These are phyloP conservation scores for Indri indri DNA, from an alignment of 2,113 vertebrate genomes.

Conservation along the genomic window DNA sequence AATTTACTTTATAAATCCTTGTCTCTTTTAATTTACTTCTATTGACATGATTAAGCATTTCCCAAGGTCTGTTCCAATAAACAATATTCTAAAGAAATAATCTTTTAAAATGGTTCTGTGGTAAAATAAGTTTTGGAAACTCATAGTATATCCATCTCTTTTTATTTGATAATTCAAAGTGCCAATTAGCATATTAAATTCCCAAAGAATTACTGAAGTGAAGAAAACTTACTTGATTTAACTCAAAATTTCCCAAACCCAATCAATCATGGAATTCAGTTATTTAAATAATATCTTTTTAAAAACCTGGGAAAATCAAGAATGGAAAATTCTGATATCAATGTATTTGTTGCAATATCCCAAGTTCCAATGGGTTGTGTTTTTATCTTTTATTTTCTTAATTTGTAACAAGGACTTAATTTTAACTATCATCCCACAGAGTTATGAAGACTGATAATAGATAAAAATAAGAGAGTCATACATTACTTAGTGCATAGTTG, in stretches of 20 bases:
- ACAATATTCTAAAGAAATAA: background rate
- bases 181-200: background rate
- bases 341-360: background rate
- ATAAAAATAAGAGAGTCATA: background rate
- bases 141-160: background rate
- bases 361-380: background rate
- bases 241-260: background rate
- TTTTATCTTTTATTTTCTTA: background rate
- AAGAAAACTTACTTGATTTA: background rate
- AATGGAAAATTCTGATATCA: background rate
- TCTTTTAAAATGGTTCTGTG: background rate
- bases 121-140: background rate
- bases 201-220: background rate
- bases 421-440: background rate
- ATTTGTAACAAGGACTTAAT: background rate
- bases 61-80: background rate
- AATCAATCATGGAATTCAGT: background rate
- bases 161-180: background rate
- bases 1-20: background rate
- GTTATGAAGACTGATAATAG: background rate
- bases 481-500: background rate
- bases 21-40: background rate
- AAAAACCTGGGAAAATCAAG: background rate
- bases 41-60: background rate
- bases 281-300: background rate